Base-by-base conservation (phyloP, 2,113 vertebrate genomes). In the Tetraodon nigroviridis region DNA sequence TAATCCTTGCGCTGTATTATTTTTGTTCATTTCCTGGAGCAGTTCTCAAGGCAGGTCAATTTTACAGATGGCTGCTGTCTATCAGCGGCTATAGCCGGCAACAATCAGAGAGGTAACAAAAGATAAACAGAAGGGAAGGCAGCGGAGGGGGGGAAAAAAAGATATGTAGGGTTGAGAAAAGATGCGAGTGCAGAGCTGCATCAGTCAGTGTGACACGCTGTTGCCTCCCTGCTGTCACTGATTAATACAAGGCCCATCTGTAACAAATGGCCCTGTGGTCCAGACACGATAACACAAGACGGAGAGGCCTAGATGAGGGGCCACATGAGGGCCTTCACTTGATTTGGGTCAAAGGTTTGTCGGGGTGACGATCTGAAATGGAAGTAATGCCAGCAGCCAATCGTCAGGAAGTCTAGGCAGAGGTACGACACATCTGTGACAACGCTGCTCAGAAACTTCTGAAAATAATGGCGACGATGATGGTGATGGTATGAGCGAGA, bases 1-100 rank as follows among this genome's bases (percentile, higher is more conserved):
- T 88, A 84, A 77, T 84, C 64, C 73, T 58, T 58, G 68, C 74
- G 83, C 59, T 54, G 73, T 73, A 69, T 76, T 82, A 73, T 79
- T 84, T 84, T 72, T 65, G 67, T 55, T 66, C 44, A 78, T 86
- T 84, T 89, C 78, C 79, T 67, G 67, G 49, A 68, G 69, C 64
- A 40, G 64, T 78, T 79, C 73, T 67, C 13, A 41, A 82, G 57
- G 72, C 45, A 22, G 87, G 85, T 87, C 86, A 87, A 90, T 91
- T 90, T 91, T 89, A 85, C 89, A 90, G 87, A 88, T 86, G 88
- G 87, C 83, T 87, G 84, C 84, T 86, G 88, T 89, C 88, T 79
- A 87, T 89, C 87, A 89, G 68, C 14, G 53, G 58, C 40, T 48
- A 40, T 42, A 61, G 49, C 58, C 75, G 84, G 86, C 75, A 86